Percentiles rank a stretch among this genome's conserved stretches.
These are phyloP conservation scores for Meloidogyne floridensis DNA, from an alignment of 1,140 invertebrate genomes.

Conservation along the genomic window DNA sequence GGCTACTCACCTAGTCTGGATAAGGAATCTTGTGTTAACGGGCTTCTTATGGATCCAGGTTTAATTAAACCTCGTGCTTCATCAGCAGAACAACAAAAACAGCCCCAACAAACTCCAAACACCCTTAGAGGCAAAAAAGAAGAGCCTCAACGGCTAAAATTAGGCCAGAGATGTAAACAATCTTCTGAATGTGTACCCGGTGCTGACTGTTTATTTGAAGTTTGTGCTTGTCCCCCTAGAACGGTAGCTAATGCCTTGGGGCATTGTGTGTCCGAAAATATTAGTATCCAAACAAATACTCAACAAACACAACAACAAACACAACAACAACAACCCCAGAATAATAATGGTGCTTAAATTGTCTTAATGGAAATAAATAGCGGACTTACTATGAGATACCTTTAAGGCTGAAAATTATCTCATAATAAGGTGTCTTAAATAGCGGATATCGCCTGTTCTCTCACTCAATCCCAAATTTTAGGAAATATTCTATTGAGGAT, in stretches of 20 bases:
- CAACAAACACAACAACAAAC: neutral
- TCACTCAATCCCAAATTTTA: too few species aligned
- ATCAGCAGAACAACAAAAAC: neutral
- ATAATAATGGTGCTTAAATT: neutral
- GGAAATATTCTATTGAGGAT: too few species aligned
- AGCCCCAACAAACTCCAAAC: conserved; percentile 9
- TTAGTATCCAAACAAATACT: neutral
- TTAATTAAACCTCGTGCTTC: neutral
- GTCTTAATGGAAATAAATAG: neutral
- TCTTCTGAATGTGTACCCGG: conserved; percentile 43
- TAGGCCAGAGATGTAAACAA: conserved; percentile 37
- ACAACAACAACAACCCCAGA: neutral
- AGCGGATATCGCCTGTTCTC: too few species aligned
- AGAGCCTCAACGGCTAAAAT: conserved; percentile 15
- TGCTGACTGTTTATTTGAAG: conserved; percentile 42
- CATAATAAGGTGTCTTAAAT: too few species aligned
- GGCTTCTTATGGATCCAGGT: conserved; percentile 23
- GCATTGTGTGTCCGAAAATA: conserved; percentile 35
- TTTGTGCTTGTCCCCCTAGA: conserved; percentile 46
- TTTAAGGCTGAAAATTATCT: too few species aligned
- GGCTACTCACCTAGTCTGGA: conserved; percentile 48
- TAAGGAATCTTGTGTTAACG: conserved; percentile 50
- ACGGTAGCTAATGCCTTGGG: conserved; percentile 39
- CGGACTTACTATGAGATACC: too few species aligned
- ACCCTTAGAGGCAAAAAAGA: conserved; percentile 26